These are phyloP conservation scores for Acanthococcus lagerstroemiae DNA, from an alignment of 2,888 invertebrate genomes.

Conservation along the genomic window DNA sequence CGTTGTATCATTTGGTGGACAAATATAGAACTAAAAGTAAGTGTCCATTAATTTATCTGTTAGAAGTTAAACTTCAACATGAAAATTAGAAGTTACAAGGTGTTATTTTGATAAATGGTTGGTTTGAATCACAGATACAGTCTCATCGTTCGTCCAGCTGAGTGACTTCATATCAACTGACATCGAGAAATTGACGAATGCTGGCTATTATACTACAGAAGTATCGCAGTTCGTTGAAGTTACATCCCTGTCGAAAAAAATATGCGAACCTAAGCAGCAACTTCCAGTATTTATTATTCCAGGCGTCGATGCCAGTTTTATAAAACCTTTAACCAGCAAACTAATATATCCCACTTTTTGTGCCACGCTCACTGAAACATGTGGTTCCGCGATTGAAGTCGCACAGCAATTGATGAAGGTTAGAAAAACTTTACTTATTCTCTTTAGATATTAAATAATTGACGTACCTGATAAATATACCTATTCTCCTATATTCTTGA, in stretches of 20 bases:
- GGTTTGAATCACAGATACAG: neutral
- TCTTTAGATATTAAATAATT: neutral
- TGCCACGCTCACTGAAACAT: slow-evolving; percentile 39
- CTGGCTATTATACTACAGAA: slow-evolving; percentile 1
- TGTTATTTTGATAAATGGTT: too few relatives aligned
- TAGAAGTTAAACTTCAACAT: too few relatives aligned
- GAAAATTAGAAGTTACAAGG: too few relatives aligned
- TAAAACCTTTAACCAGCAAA: slow-evolving; percentile 38
- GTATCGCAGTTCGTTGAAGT: slow-evolving; percentile 41
- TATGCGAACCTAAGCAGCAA: slow-evolving; percentile 38
- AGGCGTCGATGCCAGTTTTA: slow-evolving; percentile 40
- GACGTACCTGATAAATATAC: neutral
- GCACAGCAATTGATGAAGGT: neutral
- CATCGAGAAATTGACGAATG: slow-evolving; percentile 13
- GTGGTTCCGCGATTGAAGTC: neutral
- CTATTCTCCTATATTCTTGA: neutral
- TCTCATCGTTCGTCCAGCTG: neutral
- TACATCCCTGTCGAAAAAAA: slow-evolving; percentile 41
- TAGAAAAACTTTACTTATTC: too few relatives aligned
- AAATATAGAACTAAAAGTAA: neutral
- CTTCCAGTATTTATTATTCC: slow-evolving; percentile 43
- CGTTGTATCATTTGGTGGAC: neutral
- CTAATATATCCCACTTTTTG: slow-evolving; percentile 42
- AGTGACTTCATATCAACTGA: slow-evolving; percentile 13
- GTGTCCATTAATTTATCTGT: neutral